Evolutionary conservation across 1,140 invertebrate species (phyloP).

Genomic region (Ceratosolen fusciceps): DNA sequence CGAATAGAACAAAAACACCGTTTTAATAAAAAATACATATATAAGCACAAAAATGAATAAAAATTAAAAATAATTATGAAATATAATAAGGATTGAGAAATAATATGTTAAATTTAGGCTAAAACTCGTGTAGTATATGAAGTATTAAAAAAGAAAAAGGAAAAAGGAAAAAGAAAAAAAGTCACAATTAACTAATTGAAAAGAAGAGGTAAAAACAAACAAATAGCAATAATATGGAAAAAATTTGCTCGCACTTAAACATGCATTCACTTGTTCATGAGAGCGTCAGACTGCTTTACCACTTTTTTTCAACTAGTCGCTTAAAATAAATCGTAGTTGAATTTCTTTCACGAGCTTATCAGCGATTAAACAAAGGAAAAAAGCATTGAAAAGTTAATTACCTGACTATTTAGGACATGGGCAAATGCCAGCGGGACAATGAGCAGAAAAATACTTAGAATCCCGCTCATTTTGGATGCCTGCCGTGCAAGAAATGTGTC

Average conservation of each 20-base stretch:
- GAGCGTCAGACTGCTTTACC: background rate
- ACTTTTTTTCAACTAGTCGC: background rate
- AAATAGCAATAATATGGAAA: background rate
- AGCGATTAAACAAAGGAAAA: background rate
- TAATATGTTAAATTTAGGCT: no score
- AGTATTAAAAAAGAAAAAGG: no score
- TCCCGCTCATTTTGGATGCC: conserved; percentile 11
- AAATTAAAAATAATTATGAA: no score
- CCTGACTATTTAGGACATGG: conserved; percentile 29
- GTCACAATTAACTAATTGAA: no score
- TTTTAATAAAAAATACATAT: no score
- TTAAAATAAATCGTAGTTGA: background rate
- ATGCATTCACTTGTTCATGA: background rate
- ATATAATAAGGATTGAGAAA: no score
- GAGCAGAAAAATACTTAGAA: background rate
- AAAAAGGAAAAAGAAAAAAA: no score
- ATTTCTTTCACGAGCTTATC: background rate
- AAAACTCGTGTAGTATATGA: no score
- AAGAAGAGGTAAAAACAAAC: no score
- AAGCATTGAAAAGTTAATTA: background rate
- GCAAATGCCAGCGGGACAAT: conserved; percentile 14
- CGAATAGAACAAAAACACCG: no score
- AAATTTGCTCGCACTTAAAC: background rate
- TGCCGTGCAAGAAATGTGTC: background rate
- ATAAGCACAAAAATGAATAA: no score